Evolutionary conservation across 2,797 vertebrate species (phyloP).

Genomic region (Siniperca scherzeri): DNA sequence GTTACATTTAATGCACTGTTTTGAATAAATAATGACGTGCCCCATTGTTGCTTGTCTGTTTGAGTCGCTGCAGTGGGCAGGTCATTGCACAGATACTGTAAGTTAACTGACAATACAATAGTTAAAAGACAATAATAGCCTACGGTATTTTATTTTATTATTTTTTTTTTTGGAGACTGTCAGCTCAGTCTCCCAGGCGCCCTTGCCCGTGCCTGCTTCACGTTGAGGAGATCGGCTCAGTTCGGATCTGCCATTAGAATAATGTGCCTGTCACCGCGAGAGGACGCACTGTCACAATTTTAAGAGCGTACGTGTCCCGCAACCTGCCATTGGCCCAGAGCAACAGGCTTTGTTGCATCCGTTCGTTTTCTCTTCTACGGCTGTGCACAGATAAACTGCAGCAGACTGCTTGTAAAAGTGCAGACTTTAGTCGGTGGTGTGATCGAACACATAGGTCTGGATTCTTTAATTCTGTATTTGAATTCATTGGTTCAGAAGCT

Average conservation of each 20-base stretch:
- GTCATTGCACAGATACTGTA: neutral
- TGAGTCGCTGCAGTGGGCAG: constrained; percentile 21
- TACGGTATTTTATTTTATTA: constrained; percentile 1
- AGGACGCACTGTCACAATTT: constrained; percentile 89
- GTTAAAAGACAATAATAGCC: constrained; percentile 7
- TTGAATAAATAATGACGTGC: constrained; percentile 71
- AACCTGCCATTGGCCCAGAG: constrained; percentile 86
- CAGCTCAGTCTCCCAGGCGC: constrained; percentile 21
- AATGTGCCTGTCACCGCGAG: constrained; percentile 85
- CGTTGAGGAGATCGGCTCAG: constrained; percentile 50
- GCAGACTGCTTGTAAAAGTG: neutral
- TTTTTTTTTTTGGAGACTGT: neutral
- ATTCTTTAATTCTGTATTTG: neutral
- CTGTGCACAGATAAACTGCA: neutral
- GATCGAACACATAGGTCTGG: fast-evolving
- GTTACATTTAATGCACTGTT: constrained; percentile 67
- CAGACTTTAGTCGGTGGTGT: neutral
- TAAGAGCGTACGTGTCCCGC: constrained; percentile 70
- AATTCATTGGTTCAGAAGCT: neutral
- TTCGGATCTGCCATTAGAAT: constrained; percentile 61
- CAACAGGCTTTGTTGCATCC: constrained; percentile 85
- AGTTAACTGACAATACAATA: constrained; percentile 20
- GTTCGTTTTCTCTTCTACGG: neutral
- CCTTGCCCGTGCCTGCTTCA: constrained; percentile 44
- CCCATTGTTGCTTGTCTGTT: constrained; percentile 53